Percentiles rank a stretch among this genome's conserved stretches.
Evolutionary conservation across 2,797 vertebrate genomes (phyloP).

Genomic region (Hylomyscus alleni): DNA sequence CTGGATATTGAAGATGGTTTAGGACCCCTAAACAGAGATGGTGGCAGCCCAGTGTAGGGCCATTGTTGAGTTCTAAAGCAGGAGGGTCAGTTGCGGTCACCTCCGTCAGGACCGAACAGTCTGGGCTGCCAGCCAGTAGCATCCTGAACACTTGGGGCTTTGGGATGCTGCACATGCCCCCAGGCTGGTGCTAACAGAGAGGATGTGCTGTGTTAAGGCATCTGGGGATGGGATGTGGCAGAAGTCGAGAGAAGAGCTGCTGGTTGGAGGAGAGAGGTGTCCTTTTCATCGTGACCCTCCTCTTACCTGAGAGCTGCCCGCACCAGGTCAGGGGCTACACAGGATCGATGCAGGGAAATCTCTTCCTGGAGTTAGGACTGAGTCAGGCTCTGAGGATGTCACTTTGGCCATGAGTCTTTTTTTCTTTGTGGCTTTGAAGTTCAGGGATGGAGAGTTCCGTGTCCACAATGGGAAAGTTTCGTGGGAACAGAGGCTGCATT

Average conservation of each 20-base stretch:
- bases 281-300: not conserved
- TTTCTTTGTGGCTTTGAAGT: slow-evolving; percentile 58
- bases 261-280: not conserved
- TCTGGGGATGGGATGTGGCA: not conserved
- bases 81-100: not conserved
- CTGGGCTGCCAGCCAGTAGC: not conserved
- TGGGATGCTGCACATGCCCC: not conserved
- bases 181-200: not conserved
- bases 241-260: not conserved
- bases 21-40: not conserved
- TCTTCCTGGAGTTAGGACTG: not conserved
- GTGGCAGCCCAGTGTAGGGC: not conserved
- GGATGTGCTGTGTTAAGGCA: not conserved
- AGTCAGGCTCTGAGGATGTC: slow-evolving; percentile 8
- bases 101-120: too few species aligned
- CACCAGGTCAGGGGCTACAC: too few species aligned
- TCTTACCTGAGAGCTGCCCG: not conserved
- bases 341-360: not conserved
- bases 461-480: not conserved
- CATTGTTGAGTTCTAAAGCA: not conserved
- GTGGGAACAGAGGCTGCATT: not conserved
- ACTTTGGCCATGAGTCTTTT: not conserved
- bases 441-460: not conserved
- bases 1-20: not conserved
- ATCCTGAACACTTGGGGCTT: not conserved